Conservation (phyloP, 2,113 vertebrate species). For the Elanus axillaris region DNA sequence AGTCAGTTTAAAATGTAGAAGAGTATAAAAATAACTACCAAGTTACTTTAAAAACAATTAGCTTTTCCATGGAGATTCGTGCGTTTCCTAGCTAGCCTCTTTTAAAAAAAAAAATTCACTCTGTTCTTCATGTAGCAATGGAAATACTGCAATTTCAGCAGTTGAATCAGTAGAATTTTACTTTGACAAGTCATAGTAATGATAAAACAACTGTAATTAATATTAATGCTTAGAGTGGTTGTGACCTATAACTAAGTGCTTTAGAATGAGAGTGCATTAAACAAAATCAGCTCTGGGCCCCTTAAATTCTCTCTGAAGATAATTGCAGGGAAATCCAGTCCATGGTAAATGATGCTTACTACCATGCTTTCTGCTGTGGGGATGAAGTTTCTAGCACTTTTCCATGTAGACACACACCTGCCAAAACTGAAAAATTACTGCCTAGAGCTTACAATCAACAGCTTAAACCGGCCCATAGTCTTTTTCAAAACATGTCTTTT, state of each 20-base stretch:
- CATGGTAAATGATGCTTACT: background rate
- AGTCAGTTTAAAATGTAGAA: background rate
- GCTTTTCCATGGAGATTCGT: background rate
- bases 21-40: background rate
- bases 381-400: background rate
- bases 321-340: background rate
- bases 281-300: background rate
- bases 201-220: background rate
- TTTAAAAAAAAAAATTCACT: background rate
- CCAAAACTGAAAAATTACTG: background rate
- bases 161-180: background rate
- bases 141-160: background rate
- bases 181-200: background rate
- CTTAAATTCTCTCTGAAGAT: background rate
- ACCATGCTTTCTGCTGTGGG: background rate
- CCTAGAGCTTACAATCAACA: background rate
- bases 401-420: background rate
- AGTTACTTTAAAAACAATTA: background rate
- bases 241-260: background rate
- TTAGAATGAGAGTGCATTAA: background rate
- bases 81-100: background rate
- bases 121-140: background rate
- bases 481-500: background rate
- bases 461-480: background rate
- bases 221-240: background rate